Evolutionary conservation across 2,797 vertebrate genomes (phyloP), one percentile per base, ranked within the genome.

Genomic region (Mico argentatus): DNA sequence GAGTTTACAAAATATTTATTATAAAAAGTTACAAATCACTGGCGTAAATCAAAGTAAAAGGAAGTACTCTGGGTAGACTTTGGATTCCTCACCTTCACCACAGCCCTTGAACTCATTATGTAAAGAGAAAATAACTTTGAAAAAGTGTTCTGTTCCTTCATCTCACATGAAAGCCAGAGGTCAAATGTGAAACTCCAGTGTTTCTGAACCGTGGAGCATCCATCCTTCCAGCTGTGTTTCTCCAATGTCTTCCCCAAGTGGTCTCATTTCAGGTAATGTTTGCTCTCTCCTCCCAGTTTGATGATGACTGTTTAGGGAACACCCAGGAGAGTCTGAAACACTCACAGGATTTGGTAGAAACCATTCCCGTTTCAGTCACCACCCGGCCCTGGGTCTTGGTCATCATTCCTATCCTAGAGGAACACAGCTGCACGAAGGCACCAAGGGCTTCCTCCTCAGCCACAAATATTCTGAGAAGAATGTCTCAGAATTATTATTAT

Each of bases 391-490:
- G 6, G n/a, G 41, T 30, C 84, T 39, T 20, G 24, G n/a, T 67
- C 57, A 8, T 27, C 55, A 14, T 33, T 85, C 70, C 83, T 75
- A 20, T 22, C 48, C 85, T 27, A 27, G 82, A 67, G 85, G 72
- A 30, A 36, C 77, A 86, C 91, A 95, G 91, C 81, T 85, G 90
- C 41, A 20, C 70, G 20, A 24, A 82, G 79, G 72, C 72, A 39
- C 1, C 2, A 7, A 50, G 24, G 36, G 52, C 83, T 85, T 85
- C 83, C 77, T 90, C 67, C 50, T 67, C 11, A 15, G 64, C 83
- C 44, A 14, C 95, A 89, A 67, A 85, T 79, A 89, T 30, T 86
- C 59, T 8, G 27, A 83, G 50, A 67, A 96, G 89, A 96, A 97
- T 64, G 93, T 89, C 83, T 67, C 64, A 33, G 89, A 81, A 93